Evolutionary conservation across 2,888 invertebrate genomes (phyloP).

Genomic region (Leucophenga montana): DNA sequence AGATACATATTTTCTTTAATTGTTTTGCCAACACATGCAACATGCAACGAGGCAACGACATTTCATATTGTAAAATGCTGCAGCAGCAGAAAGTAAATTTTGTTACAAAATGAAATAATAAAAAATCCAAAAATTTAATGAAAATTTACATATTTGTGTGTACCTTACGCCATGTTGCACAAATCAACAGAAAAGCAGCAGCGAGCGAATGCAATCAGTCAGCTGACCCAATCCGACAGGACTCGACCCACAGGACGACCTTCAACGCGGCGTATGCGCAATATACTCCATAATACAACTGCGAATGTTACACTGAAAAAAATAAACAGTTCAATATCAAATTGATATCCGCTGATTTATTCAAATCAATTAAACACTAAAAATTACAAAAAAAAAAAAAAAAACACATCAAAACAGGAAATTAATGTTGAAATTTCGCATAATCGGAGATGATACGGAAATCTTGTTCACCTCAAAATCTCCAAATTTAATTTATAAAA

Average conservation of each 20-base stretch:
- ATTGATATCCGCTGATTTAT: too few relatives aligned
- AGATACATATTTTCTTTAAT: too few relatives aligned
- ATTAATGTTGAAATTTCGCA: too few relatives aligned
- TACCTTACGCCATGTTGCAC: slow-evolving; percentile 6
- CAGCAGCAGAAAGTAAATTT: neutral
- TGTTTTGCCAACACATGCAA: too few relatives aligned
- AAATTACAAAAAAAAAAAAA: too few relatives aligned
- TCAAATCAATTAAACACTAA: too few relatives aligned
- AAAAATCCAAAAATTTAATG: slow-evolving; percentile 13
- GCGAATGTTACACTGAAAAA: slow-evolving; percentile 10
- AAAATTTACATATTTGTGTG: slow-evolving; percentile 17
- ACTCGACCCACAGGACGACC: neutral
- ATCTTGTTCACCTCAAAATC: too few relatives aligned
- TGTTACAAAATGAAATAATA: neutral
- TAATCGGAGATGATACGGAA: too few relatives aligned
- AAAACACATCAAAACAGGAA: too few relatives aligned
- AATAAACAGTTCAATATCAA: too few relatives aligned
- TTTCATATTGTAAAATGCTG: neutral
- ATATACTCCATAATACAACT: neutral
- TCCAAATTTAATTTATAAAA: too few relatives aligned
- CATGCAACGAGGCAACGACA: neutral
- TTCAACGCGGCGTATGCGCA: neutral
- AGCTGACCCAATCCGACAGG: neutral
- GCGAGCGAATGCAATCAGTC: neutral
- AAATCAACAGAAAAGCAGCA: slow-evolving; percentile 18